Evolutionary conservation across 2,888 invertebrate species (phyloP).

Genomic region (Mylabris sibirica): DNA sequence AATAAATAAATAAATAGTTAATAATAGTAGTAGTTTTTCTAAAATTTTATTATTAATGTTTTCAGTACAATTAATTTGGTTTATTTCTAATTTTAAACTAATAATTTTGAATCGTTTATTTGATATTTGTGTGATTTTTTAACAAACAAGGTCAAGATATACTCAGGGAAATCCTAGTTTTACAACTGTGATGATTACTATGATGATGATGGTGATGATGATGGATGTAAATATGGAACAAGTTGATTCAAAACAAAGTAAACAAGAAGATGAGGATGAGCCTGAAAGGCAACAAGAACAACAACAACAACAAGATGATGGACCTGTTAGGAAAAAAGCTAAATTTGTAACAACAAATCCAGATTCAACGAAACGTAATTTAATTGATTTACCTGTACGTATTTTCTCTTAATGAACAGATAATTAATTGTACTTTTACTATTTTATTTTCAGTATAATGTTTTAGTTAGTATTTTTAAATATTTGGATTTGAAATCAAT

Average conservation of each 20-base stretch:
- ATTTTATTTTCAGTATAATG: slow-evolving; percentile 43
- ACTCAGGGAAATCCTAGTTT: slow-evolving; percentile 4
- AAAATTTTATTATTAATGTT: slow-evolving; percentile 20
- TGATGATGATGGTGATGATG: neutral
- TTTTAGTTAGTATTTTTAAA: slow-evolving; percentile 47
- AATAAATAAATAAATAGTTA: slow-evolving; percentile 6
- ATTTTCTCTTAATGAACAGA: neutral
- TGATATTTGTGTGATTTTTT: neutral
- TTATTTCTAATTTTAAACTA: neutral
- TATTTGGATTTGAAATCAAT: slow-evolving; percentile 49
- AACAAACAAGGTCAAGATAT: neutral
- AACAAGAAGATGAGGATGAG: neutral
- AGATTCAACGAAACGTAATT: slow-evolving; percentile 33
- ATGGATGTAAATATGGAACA: slow-evolving; percentile 19
- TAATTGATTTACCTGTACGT: slow-evolving; percentile 41
- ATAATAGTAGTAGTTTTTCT: neutral
- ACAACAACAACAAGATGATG: slow-evolving; percentile 26
- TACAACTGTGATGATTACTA: neutral
- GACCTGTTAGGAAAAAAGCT: slow-evolving; percentile 40
- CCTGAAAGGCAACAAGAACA: neutral
- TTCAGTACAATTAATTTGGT: slow-evolving; percentile 15
- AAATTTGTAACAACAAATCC: slow-evolving; percentile 35
- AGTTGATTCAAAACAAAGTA: slow-evolving; percentile 17
- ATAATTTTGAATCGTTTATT: slow-evolving; percentile 5
- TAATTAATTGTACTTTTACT: neutral